Evolutionary conservation across 2,113 vertebrate genomes (phyloP).

Genomic region (Sula dactylatra): DNA sequence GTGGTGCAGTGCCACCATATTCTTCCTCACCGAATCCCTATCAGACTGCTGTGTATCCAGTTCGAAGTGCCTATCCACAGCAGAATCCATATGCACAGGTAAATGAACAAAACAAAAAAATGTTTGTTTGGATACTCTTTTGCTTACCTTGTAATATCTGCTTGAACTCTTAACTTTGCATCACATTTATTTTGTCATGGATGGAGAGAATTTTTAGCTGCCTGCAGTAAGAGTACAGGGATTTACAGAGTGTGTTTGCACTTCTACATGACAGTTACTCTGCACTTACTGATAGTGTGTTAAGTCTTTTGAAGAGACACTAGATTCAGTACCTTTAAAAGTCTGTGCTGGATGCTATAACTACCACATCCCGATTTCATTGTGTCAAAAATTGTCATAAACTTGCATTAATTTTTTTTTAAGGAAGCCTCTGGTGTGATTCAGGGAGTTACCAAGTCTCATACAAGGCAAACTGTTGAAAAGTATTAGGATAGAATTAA

Average conservation of each 20-base stretch:
- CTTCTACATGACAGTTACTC: not conserved
- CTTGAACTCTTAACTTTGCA: not conserved
- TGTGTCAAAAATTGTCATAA: not conserved
- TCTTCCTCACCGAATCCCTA: slow-evolving; percentile 93
- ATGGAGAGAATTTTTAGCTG: not conserved
- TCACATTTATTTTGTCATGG: not conserved
- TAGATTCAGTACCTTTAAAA: not conserved
- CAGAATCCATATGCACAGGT: slow-evolving; percentile 98
- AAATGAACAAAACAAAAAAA: not conserved
- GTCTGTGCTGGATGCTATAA: rapidly evolving
- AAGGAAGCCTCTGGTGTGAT: not conserved
- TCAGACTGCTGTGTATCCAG: slow-evolving; percentile 89
- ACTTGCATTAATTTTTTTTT: not conserved
- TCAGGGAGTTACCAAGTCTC: not conserved
- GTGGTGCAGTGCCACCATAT: slow-evolving; percentile 89
- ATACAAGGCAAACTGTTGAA: not conserved
- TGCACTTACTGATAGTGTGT: not conserved
- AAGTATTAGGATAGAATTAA: not conserved
- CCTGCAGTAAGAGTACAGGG: not conserved
- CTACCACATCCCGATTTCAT: not conserved
- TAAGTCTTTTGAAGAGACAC: not conserved
- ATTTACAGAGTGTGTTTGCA: not conserved
- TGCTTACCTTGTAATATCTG: not conserved
- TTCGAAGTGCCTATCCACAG: slow-evolving; percentile 95
- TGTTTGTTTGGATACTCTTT: not conserved